These are phyloP conservation scores for Carassius auratus DNA, from an alignment of 2,113 vertebrate species.

Conservation along the genomic window DNA sequence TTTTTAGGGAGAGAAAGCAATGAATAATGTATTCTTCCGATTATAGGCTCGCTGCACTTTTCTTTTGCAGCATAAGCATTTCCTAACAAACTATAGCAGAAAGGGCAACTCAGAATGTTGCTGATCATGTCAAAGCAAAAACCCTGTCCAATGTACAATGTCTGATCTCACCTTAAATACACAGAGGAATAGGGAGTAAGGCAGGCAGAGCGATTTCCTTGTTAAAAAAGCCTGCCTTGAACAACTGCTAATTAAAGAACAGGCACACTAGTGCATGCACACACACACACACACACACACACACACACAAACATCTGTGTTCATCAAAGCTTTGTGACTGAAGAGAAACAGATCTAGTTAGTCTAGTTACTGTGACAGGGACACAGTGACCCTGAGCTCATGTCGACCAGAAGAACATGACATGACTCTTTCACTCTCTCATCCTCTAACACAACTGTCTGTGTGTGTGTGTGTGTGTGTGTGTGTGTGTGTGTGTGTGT, in stretches of 20 bases:
- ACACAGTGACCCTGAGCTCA: conserved; percentile 16
- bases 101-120: conserved; percentile 32
- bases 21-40: conserved; percentile 24
- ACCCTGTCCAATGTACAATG: conserved; percentile 10
- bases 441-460: background rate
- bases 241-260: conserved; percentile 19
- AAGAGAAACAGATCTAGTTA: conserved; percentile 20
- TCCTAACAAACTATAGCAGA: conserved; percentile 8
- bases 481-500: too few relatives aligned
- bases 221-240: conserved; percentile 1
- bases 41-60: conserved; percentile 25
- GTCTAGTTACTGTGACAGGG: conserved; percentile 1
- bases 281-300: too few relatives aligned
- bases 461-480: background rate
- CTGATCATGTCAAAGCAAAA: conserved; percentile 25
- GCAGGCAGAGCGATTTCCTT: background rate
- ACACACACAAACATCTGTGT: background rate
- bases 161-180: conserved; percentile 2
- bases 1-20: background rate
- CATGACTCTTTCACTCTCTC: conserved; percentile 5
- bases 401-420: conserved; percentile 33
- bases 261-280: background rate
- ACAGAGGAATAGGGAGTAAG: background rate
- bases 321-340: conserved; percentile 1
- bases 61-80: conserved; percentile 28